A percentile compares a stretch with the other conserved stretches of the same genome.
Evolutionary conservation across 2,797 vertebrate species (phyloP).

Genomic region (Naso thynnoides): DNA sequence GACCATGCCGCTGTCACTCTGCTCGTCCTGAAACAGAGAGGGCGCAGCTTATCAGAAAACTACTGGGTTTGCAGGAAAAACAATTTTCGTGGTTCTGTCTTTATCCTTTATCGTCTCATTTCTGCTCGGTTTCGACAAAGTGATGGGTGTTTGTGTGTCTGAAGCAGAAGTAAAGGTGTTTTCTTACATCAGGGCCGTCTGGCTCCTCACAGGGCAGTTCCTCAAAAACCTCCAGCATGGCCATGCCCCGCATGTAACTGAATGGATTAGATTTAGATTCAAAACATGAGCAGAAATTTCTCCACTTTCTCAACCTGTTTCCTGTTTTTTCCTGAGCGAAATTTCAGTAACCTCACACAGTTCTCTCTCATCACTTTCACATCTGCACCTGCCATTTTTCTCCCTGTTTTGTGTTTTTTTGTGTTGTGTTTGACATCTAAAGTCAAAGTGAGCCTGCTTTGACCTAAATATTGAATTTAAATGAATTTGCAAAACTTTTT

Average conservation of each 20-base stretch:
- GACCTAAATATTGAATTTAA: neutral
- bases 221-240: constrained; percentile 89
- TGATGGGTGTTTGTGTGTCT: neutral
- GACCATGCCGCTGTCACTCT: constrained; percentile 88
- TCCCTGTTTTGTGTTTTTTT: neutral
- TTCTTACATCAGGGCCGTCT: constrained; percentile 79
- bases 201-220: constrained; percentile 82
- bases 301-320: constrained; percentile 32
- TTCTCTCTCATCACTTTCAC: constrained; percentile 10
- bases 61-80: neutral
- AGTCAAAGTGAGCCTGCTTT: neutral
- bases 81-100: neutral
- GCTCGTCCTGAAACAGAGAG: constrained; percentile 85
- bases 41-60: neutral
- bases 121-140: neutral
- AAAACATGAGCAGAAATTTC: constrained; percentile 14
- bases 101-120: neutral
- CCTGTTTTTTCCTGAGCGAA: constrained; percentile 8
- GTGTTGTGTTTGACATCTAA: neutral
- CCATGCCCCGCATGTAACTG: constrained; percentile 88
- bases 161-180: constrained; percentile 37
- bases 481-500: neutral
- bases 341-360: constrained; percentile 10
- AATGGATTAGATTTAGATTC: constrained; percentile 26
- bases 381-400: neutral